Evolutionary conservation across 64 coral and sea anemone genomes (phyloP), one percentile per base, ranked within the genome.

Genomic region (Montipora sp.): DNA sequence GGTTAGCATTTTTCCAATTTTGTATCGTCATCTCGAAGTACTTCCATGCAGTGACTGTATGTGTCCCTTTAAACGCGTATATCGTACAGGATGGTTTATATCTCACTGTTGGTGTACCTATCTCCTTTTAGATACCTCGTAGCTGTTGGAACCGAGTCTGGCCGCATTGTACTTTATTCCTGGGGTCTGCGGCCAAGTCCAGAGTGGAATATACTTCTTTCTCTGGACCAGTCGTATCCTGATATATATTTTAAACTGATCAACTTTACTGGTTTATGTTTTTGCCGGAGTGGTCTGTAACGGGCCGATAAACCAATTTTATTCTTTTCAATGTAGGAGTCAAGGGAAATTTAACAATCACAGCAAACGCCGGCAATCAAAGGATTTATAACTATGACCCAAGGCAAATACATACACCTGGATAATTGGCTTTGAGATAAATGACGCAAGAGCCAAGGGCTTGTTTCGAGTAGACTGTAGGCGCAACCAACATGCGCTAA

Each of bases 131-230:
- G 95, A 58, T 98, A 94, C 76, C 51, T 89, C 23, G 69, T 94
- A 53, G 88, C 92, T 13, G 77, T 96, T 89, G 92, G 92, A 5
- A 85, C 74, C 23, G 94, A 96, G 53, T 94, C 92, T 20, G 97
- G 94, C 27, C 89, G 83, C 10, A 90, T 98, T 15, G 81, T 66
- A 65, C 83, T 98, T 51, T 91, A 90, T 90, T 81, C 91, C 11
- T 98, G 96, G 94, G 58, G 22, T 92, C 14, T 76, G 0, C 43
- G 3, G 50, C 7, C 71, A 48, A 16, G 8, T 16, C 36, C 57
- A 11, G 49, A 24, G 10, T 84, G 90, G 90, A 92, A 23, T 46
- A 36, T 72, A 21, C 48, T 83, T 2, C 71, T 47, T 65, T 24
- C 73, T 65, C 84, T 92, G 51, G 72, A 85, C 51, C 90, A 76